Evolutionary conservation across 2,888 invertebrate genomes (phyloP), one percentile per base, ranked within the genome.

Genomic region (Phasia obesa): DNA sequence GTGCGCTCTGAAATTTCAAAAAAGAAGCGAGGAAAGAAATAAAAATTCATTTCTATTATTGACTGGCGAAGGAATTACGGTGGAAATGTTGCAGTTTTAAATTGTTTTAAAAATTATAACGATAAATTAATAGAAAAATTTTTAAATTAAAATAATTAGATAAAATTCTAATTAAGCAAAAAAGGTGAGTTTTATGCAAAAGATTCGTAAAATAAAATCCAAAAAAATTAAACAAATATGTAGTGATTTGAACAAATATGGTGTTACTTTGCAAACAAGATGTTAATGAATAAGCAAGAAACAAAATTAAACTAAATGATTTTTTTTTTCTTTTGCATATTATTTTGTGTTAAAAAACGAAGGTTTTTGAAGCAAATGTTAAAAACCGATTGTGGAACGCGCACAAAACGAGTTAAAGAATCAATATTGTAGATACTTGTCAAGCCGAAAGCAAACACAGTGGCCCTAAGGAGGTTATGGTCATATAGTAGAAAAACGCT

Each of bases 41-140:
- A 81, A 76, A 81, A 76, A 71, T 76, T 76, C 76, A 81, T 81
- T 81, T 76, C 76, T 81, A 76, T 76, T 67, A 71, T 71, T 60
- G 76, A 73, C 76, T 76, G 81, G 76, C 65, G 23, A 44, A 81
- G 70, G 81, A 81, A 78, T 82, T 77, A 77, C 77, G 42, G 76
- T 73, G 77, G 69, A 81, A 73, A 78, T 64, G 62, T 67, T 73
- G 70, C 74, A 77, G 67, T 76, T 75, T 69, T 19, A 38, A 49
- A 44, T 60, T 60, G 23, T 74, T 60, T 49, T n/a, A 38, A 67
- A 65, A 64, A 80, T n/a, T 27, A 64, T 73, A 49, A 44, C 25
- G 27, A 51, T 59, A 59, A 51, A 25, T 59, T 65, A 35, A 59
- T 27, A 38, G 7, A 55, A 73, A 73, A 42, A 42, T 17, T 44